A percentile compares a stretch with the other conserved stretches of the same genome.
Evolutionary conservation across 2,113 vertebrate genomes (phyloP).

Genomic region (Formicarius rufipectus): DNA sequence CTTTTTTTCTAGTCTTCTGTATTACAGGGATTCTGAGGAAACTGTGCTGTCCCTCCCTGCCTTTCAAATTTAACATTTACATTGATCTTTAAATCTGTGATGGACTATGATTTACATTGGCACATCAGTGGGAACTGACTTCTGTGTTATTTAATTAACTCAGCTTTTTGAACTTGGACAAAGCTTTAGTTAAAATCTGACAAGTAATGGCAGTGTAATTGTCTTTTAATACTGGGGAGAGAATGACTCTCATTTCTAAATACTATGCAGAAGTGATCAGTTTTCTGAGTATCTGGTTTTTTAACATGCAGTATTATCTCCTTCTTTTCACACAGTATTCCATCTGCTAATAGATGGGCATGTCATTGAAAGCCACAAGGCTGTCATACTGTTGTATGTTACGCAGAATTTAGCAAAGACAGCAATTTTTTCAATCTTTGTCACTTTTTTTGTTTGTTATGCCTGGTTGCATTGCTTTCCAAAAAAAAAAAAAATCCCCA

Average conservation of each 20-base stretch:
- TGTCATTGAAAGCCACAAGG: background rate
- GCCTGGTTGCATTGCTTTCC: background rate
- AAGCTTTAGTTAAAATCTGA: conserved; percentile 1
- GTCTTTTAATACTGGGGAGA: background rate
- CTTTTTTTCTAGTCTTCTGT: background rate
- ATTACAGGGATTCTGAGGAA: background rate
- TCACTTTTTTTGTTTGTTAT: background rate
- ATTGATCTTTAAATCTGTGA: background rate
- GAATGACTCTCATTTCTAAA: background rate
- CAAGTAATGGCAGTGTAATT: background rate
- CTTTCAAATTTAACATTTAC: background rate
- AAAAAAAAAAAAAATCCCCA: background rate
- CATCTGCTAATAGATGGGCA: background rate
- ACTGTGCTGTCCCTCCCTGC: background rate
- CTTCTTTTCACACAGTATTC: background rate
- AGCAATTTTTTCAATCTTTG: background rate
- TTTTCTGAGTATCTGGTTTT: background rate
- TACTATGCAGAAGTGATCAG: background rate
- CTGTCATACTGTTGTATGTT: background rate
- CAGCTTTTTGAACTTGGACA: background rate
- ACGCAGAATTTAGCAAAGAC: background rate
- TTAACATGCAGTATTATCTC: background rate
- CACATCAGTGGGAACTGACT: background rate
- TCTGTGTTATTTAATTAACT: conserved; percentile 7
- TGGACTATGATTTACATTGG: background rate